Evolutionary conservation across 2,888 invertebrate species (phyloP).

Genomic region (Antheraea assamensis): DNA sequence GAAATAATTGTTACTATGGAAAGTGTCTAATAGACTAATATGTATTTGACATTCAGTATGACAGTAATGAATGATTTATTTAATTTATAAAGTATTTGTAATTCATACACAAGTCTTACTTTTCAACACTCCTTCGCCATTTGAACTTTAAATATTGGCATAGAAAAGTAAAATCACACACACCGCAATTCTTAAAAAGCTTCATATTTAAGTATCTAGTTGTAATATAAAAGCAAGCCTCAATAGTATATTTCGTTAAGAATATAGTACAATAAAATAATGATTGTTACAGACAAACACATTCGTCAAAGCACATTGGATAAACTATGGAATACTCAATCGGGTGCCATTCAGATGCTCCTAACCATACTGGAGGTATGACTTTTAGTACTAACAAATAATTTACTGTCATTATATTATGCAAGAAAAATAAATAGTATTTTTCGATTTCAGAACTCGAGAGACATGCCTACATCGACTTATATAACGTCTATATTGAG

Average conservation of each 20-base stretch:
- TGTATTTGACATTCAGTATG: too few relatives aligned
- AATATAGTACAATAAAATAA: neutral
- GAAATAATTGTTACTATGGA: too few relatives aligned
- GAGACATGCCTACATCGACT: conserved; percentile 78
- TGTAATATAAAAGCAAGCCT: too few relatives aligned
- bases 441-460: conserved; percentile 70
- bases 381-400: neutral
- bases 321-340: conserved; percentile 81
- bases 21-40: too few relatives aligned
- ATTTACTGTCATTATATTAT: conserved; percentile 1
- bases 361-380: conserved; percentile 81
- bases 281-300: conserved; percentile 77
- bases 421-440: conserved; percentile 9
- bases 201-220: too few relatives aligned
- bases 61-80: too few relatives aligned
- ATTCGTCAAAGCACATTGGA: conserved; percentile 82
- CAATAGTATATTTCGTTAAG: neutral
- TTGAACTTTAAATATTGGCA: too few relatives aligned
- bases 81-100: too few relatives aligned
- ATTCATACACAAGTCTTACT: too few relatives aligned
- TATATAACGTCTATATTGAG: conserved; percentile 82
- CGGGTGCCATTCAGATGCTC: conserved; percentile 79
- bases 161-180: too few relatives aligned
- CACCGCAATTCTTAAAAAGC: too few relatives aligned
- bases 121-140: too few relatives aligned